A percentile compares a stretch with the other conserved stretches of the same genome.
Evolutionary conservation across 2,888 invertebrate genomes (phyloP).

Genomic region (Alloscopus bannaensis): DNA sequence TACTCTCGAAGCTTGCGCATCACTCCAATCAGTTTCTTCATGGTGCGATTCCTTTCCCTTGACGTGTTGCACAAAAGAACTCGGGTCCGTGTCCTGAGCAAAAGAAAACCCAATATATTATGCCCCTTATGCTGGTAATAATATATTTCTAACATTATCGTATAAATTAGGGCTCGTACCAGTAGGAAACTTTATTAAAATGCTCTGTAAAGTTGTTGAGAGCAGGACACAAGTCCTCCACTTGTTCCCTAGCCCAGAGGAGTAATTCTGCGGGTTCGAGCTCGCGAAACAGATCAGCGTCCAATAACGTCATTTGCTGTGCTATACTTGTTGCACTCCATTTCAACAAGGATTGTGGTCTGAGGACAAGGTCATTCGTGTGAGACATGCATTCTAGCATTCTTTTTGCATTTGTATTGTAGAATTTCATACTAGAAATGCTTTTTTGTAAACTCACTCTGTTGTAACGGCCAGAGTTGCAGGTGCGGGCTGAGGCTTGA

Average conservation of each 20-base stretch:
- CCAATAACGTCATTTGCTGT: slow-evolving; percentile 98
- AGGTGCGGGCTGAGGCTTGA: slow-evolving; percentile 77
- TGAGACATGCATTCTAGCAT: not conserved
- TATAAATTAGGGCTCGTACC: too few relatives aligned
- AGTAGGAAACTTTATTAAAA: slow-evolving; percentile 99
- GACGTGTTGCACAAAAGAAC: slow-evolving; percentile 94
- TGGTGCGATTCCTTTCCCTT: slow-evolving; percentile 96
- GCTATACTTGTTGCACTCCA: slow-evolving; percentile 97
- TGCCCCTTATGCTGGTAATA: too few relatives aligned
- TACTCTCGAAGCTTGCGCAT: slow-evolving; percentile 98
- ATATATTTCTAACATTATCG: too few relatives aligned
- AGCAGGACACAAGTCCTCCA: slow-evolving; percentile 97
- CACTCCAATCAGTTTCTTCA: slow-evolving; percentile 96
- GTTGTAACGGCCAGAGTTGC: slow-evolving; percentile 79
- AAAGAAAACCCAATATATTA: not conserved
- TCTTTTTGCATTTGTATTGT: too few relatives aligned
- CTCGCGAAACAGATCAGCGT: slow-evolving; percentile 95
- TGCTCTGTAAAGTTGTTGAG: slow-evolving; percentile 98
- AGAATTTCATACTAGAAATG: not conserved
- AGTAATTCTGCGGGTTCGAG: slow-evolving; percentile 98
- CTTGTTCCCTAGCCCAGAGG: slow-evolving; percentile 96
- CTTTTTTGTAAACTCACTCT: slow-evolving; percentile 75
- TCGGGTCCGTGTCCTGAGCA: slow-evolving; percentile 88
- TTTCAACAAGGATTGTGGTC: slow-evolving; percentile 84
- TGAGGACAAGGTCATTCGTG: slow-evolving; percentile 56